These are phyloP conservation scores for Ctenochaetus hawaiiensis DNA, from an alignment of 2,797 vertebrate species.

Conservation along the genomic window DNA sequence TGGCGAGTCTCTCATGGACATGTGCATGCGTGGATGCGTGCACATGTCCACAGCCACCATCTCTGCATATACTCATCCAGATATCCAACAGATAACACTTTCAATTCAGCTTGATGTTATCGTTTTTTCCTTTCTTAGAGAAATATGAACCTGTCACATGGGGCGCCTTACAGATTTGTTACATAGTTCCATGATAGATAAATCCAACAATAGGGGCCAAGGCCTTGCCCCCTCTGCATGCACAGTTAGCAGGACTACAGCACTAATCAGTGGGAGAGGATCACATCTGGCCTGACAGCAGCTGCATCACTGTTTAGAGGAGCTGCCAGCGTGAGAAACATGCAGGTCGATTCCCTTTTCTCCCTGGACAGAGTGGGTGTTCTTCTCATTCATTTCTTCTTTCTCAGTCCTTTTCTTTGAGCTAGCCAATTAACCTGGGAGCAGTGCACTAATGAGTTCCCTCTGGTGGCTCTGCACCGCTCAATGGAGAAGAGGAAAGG, in stretches of 20 bases:
- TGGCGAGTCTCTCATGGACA: slow-evolving; percentile 38
- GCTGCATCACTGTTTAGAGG: slow-evolving; percentile 84
- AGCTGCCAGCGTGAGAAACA: slow-evolving; percentile 84
- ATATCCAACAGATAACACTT: slow-evolving; percentile 76
- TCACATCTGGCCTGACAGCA: slow-evolving; percentile 84
- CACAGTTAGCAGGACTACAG: slow-evolving; percentile 63
- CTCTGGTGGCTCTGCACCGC: slow-evolving; percentile 90
- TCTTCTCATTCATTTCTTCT: slow-evolving; percentile 82
- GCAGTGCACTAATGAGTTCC: slow-evolving; percentile 90
- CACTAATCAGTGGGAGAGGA: slow-evolving; percentile 78
- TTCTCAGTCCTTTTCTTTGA: slow-evolving; percentile 84
- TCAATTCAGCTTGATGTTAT: slow-evolving; percentile 81
- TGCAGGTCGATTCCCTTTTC: slow-evolving; percentile 82
- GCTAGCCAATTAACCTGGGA: slow-evolving; percentile 92
- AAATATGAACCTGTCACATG: slow-evolving; percentile 82
- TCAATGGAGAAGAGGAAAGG: slow-evolving; percentile 84
- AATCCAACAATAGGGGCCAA: slow-evolving; percentile 77
- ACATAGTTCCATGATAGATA: slow-evolving; percentile 78
- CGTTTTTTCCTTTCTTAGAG: slow-evolving; percentile 73
- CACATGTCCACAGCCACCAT: slow-evolving; percentile 34
- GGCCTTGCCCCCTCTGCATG: slow-evolving; percentile 64
- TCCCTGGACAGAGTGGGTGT: slow-evolving; percentile 82
- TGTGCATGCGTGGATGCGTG: slow-evolving; percentile 16
- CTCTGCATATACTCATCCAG: slow-evolving; percentile 70
- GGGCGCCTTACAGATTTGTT: slow-evolving; percentile 78